phyloP scores from a whole-genome alignment of 2,113 vertebrate species.

The Hemiprocne comata region DNA sequence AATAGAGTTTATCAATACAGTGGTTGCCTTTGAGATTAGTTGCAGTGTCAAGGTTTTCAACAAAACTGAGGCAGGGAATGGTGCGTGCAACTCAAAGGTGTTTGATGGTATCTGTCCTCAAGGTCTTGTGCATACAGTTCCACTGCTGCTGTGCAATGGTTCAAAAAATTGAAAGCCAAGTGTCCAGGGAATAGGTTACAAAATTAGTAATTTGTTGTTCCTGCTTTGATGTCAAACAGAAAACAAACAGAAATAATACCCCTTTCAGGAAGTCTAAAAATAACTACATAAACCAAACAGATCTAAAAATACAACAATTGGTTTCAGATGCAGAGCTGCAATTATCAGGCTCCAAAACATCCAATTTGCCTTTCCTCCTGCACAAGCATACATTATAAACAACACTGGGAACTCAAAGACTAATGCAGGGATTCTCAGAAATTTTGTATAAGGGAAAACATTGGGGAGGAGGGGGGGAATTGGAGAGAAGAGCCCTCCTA shows the following conservation, averaged over 20 bases:
- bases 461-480: no score
- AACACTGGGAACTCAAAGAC: background rate
- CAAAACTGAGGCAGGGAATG: background rate
- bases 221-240: slow-evolving; percentile 52
- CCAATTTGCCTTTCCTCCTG: background rate
- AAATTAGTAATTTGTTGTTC: slow-evolving; percentile 46
- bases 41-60: background rate
- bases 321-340: slow-evolving; percentile 37
- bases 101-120: background rate
- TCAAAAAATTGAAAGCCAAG: slow-evolving; percentile 39
- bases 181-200: slow-evolving; percentile 7
- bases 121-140: background rate
- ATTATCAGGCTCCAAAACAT: slow-evolving; percentile 21
- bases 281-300: slow-evolving; percentile 17
- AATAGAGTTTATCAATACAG: background rate
- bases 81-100: background rate
- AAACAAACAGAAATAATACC: slow-evolving; percentile 39
- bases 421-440: background rate
- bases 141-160: background rate
- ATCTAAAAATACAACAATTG: slow-evolving; percentile 44
- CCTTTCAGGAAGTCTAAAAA: slow-evolving; percentile 62
- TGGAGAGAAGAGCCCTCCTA: background rate
- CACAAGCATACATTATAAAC: background rate
- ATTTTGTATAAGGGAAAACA: background rate
- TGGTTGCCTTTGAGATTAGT: background rate